phyloP scores from a whole-genome alignment of 2,888 invertebrate genomes.

The Parnassius smintheus region DNA sequence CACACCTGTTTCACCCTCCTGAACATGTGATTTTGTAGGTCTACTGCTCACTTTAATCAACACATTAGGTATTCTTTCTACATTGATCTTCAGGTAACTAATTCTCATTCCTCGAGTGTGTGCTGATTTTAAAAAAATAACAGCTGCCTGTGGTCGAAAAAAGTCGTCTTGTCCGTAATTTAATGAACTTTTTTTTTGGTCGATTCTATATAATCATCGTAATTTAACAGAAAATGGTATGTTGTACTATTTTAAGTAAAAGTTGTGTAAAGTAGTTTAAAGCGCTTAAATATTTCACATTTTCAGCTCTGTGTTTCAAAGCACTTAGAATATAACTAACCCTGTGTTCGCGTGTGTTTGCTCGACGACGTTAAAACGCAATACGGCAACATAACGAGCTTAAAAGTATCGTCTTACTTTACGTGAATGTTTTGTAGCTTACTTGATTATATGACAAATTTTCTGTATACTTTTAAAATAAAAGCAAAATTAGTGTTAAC shows the following conservation, averaged over 20 bases:
- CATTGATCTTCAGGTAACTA: too few species aligned
- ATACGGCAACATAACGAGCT: constrained; percentile 4
- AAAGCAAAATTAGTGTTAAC: too few species aligned
- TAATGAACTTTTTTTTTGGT: too few species aligned
- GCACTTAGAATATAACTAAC: constrained; percentile 5
- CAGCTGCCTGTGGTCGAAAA: too few species aligned
- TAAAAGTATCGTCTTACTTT: background rate
- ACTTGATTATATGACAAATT: background rate
- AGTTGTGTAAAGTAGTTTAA: background rate
- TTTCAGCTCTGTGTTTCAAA: background rate
- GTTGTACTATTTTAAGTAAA: background rate
- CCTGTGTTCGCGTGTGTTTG: constrained; percentile 4
- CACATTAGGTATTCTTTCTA: too few species aligned
- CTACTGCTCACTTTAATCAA: too few species aligned
- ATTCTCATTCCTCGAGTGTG: too few species aligned
- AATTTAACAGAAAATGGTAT: background rate
- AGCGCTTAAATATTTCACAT: background rate
- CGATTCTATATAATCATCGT: too few species aligned
- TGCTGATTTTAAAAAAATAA: too few species aligned
- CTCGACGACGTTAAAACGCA: constrained; percentile 8
- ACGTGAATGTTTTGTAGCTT: background rate
- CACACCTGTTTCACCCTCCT: too few species aligned
- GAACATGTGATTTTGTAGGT: too few species aligned
- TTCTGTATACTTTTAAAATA: background rate
- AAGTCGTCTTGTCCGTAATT: too few species aligned